Evolutionary conservation across 92 coral and sea anemone species (phyloP).

Genomic region (Blastomussa wellsi): DNA sequence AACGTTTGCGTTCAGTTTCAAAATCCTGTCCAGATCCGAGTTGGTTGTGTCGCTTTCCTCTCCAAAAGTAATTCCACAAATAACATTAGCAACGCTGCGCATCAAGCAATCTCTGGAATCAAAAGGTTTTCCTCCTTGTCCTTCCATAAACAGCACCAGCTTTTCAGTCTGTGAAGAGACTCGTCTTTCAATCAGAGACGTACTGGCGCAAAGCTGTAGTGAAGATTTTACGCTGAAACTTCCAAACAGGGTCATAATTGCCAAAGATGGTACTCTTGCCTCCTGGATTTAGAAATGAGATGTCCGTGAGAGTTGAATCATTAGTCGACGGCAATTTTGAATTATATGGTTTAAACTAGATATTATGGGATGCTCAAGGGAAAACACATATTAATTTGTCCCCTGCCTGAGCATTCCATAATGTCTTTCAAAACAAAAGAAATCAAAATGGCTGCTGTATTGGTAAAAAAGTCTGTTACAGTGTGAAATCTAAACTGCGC

Average conservation of each 20-base stretch:
- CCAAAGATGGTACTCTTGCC: slow-evolving; percentile 41
- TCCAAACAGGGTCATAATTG: slow-evolving; percentile 68
- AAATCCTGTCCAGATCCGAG: slow-evolving; percentile 35
- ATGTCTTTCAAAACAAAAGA: no score
- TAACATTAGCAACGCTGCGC: slow-evolving; percentile 58
- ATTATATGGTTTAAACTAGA: no score
- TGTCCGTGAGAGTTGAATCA: neutral
- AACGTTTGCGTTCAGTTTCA: slow-evolving; percentile 6
- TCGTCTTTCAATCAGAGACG: slow-evolving; percentile 50
- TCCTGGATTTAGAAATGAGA: neutral
- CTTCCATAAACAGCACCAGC: slow-evolving; percentile 40
- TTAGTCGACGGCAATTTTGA: no score
- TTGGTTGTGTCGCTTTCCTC: slow-evolving; percentile 42
- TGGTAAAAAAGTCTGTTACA: no score
- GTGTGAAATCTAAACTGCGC: no score
- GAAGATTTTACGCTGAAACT: slow-evolving; percentile 53
- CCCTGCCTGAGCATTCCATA: no score
- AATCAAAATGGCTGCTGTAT: no score
- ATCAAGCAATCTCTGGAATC: slow-evolving; percentile 55
- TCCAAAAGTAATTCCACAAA: slow-evolving; percentile 55
- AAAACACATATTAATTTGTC: no score
- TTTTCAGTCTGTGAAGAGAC: slow-evolving; percentile 44
- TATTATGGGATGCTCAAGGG: no score
- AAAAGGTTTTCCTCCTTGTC: slow-evolving; percentile 46
- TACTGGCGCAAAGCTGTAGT: slow-evolving; percentile 55